Conservation (phyloP, 2,888 invertebrate species). For the Stomorhina lunata region DNA sequence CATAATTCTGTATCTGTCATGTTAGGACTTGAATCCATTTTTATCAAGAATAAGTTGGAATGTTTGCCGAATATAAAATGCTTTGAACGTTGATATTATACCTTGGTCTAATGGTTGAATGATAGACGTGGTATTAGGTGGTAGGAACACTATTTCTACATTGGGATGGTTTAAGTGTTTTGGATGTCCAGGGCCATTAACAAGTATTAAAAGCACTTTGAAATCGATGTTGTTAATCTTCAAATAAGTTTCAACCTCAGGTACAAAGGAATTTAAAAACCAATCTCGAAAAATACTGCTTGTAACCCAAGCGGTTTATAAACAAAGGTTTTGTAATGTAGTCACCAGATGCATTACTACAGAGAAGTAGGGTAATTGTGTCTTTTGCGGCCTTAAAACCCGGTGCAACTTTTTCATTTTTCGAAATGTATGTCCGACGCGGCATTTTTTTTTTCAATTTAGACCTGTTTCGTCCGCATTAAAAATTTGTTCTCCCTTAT, state of each 20-base stretch:
- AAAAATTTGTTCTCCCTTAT: slow-evolving; percentile 53
- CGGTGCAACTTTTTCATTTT: neutral
- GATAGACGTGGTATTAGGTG: neutral
- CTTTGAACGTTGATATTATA: slow-evolving; percentile 9
- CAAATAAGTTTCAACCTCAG: too few relatives aligned
- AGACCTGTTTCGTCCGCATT: neutral
- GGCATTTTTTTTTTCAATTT: neutral
- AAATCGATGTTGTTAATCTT: neutral
- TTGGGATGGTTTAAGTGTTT: too few relatives aligned
- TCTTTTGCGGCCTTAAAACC: neutral
- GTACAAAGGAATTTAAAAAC: neutral
- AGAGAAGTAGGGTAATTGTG: neutral
- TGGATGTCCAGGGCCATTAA: neutral
- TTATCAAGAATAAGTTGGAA: neutral
- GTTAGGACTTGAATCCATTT: neutral
- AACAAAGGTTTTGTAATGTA: neutral
- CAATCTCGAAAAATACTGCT: neutral
- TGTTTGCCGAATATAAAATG: neutral
- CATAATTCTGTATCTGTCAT: neutral
- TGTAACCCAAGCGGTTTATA: neutral
- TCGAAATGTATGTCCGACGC: neutral
- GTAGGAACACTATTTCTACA: neutral
- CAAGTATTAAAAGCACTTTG: neutral
- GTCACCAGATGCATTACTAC: neutral
- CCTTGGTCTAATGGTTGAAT: neutral